phyloP scores from a whole-genome alignment of 2,113 vertebrate genomes.

The Bothrops jararaca region DNA sequence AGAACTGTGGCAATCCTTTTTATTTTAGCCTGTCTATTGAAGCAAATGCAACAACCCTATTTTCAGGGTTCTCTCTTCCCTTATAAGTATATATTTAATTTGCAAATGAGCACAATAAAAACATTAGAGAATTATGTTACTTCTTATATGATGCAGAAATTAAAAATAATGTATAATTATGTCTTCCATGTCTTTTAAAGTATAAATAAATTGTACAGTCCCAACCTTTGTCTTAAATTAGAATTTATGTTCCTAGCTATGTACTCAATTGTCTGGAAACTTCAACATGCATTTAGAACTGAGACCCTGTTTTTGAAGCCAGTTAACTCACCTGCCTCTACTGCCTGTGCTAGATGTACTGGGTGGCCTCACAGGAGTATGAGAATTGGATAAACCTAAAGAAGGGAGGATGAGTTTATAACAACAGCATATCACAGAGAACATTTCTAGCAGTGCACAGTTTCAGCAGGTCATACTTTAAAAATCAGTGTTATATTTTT shows the following conservation, averaged over 20 bases:
- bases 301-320: not conserved
- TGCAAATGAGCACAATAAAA: not conserved
- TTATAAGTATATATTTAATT: not conserved
- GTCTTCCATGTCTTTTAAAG: not conserved
- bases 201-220: not conserved
- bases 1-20: not conserved
- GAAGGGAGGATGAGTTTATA: conserved; percentile 13
- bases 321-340: conserved; percentile 85
- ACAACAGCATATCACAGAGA: not conserved
- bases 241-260: not conserved
- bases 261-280: not conserved
- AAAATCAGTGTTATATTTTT: not conserved
- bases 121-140: not conserved
- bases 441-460: not conserved
- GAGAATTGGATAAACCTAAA: conserved; percentile 89
- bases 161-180: not conserved
- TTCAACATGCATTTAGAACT: not conserved
- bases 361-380: conserved; percentile 92
- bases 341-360: conserved; percentile 97
- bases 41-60: not conserved
- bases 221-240: not conserved
- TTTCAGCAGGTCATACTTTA: not conserved
- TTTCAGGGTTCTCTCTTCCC: not conserved
- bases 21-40: not conserved
- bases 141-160: not conserved